Evolutionary conservation across 2,797 vertebrate species (phyloP), one percentile per base, ranked within the genome.

Genomic region (Tangara arthus): DNA sequence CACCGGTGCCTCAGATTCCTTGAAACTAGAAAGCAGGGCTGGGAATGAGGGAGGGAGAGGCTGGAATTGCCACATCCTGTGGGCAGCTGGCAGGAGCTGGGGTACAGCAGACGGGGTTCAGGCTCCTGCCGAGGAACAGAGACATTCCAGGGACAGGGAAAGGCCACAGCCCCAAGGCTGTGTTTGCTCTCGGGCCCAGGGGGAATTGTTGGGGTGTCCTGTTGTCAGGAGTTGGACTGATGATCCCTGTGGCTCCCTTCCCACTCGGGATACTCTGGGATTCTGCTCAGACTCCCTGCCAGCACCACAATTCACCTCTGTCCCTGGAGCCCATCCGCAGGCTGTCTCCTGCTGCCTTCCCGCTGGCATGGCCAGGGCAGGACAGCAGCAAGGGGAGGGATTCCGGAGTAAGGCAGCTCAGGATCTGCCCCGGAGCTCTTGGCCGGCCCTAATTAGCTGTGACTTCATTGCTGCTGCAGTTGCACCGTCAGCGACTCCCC

Each of bases 371-470:
- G 9, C 0, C 52, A 7, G 63, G 44, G 70, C 27, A 12, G 69
- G 15, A 1, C 28, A 23, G 68, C 41, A 49, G 83, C 50, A 30
- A 37, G 60, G 73, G 75, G 15, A 26, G 39, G 1, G 13, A 15
- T 60, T 71, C 46, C 4, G 1, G 24, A 18, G 73, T 6, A 9
- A 22, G 1, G 42, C 11, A 0, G 9, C 22, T 28, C 84, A 6
- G 82, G 64, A 57, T 60, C 55, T 78, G 63, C 82, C 82, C 82
- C 79, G 6, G 12, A 49, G 84, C 91, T 28, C 13, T 26, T 59
- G 44, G 92, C 89, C 77, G 41, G 87, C 84, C 72, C 91, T 61
- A 16, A 78, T 91, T 10, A 72, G 3, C 87, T 68, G 91, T 72
- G 89, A 88, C 64, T 88, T 78, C 92, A 81, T 8, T 19, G 82